Evolutionary conservation across 2,888 invertebrate species (phyloP), one percentile per base, ranked within the genome.

Genomic region (Lithophane semibrunnea): DNA sequence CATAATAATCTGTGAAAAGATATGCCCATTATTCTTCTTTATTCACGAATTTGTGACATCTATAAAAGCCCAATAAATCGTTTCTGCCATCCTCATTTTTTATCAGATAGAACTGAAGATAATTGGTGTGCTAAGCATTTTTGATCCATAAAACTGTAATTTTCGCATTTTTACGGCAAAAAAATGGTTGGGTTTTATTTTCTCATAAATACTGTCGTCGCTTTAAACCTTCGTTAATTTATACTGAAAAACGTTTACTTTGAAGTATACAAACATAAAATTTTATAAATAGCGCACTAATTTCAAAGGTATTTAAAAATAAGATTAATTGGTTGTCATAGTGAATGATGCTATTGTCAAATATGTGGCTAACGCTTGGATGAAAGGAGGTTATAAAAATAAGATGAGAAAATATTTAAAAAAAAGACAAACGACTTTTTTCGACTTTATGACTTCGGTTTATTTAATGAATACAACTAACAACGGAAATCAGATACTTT

Each of bases 61-160:
- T 80, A 80, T 81, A 84, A 84, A 80, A 63, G 74, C 67, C 74
- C 74, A 81, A 81, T 84, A 81, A 81, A 81, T 81, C 84, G 67
- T 60, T 64, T 42, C 80, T 81, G 67, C 68, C 74, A 73, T 73
- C 68, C 21, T 64, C 74, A 68, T 73, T 80, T 72, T 58, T 44
- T 80, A 58, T 52, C 2, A 73, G 60, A 84, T 83, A 52, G 52
- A 37, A 44, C 44, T 68, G 68, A 58, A 24, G 56, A 37, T 63
- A 82, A 83, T 68, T 13, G 52, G 24, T 58, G 49, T 13, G 42
- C 42, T 37, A 47, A 78, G 8, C 1, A 47, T 47, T 52, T 47
- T 58, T 47, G n/a, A 76, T 44, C 10, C 21, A 21, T 58, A 29
- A 16, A 54, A 18, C 2, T 24, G 47, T 73, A 24, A 0, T 49